Conservation (phyloP, 2,888 invertebrate genomes). For the Diarsia dahlii region DNA sequence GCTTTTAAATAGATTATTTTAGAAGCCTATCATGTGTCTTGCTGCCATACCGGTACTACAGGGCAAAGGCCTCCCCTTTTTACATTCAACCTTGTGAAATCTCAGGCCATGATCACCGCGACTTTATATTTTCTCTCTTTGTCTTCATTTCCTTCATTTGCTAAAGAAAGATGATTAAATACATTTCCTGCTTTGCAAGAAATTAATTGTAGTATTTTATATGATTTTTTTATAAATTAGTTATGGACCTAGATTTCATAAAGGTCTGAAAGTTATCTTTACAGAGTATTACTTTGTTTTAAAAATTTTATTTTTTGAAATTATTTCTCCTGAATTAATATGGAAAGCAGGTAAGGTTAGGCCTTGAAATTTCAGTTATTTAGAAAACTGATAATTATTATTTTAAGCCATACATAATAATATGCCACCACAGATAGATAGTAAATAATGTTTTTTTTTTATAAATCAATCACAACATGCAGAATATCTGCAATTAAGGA, state of each 20-base stretch:
- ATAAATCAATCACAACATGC: background rate
- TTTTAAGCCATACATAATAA: background rate
- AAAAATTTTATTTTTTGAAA: too few relatives aligned
- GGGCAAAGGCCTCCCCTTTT: background rate
- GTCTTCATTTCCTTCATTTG: background rate
- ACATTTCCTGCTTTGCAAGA: constrained; percentile 2
- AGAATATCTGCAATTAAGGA: background rate
- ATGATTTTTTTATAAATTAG: background rate
- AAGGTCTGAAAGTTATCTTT: too few relatives aligned
- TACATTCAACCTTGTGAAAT: background rate
- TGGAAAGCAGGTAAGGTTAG: background rate
- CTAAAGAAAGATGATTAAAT: background rate
- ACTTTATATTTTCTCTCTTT: background rate
- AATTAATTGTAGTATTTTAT: background rate
- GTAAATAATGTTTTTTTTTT: background rate
- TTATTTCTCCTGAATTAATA: background rate
- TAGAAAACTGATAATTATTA: background rate
- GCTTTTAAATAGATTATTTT: background rate
- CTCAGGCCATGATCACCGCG: background rate
- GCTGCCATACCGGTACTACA: background rate
- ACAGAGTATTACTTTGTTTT: too few relatives aligned
- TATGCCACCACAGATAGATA: background rate
- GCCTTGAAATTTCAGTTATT: background rate
- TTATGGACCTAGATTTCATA: background rate
- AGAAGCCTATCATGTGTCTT: background rate